Conservation (phyloP, 1,140 invertebrate genomes). For the Calosoma granatense region DNA sequence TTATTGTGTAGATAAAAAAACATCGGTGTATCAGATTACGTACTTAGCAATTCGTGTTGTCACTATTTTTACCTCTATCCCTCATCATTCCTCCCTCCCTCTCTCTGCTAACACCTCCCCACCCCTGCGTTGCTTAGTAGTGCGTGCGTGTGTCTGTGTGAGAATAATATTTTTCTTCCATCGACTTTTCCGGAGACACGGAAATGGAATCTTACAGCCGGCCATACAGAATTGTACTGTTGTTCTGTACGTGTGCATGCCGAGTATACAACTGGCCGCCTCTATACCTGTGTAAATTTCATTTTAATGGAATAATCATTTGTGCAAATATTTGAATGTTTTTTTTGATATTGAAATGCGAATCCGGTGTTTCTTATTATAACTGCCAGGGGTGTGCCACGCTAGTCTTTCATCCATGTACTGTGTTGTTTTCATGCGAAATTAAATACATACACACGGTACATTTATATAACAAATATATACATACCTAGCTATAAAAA, state of each 20-base stretch:
- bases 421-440: not conserved
- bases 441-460: not conserved
- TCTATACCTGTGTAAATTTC: conserved; percentile 34
- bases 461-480: too few species aligned
- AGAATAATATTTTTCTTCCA: conserved; percentile 29
- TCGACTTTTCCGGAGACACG: conserved; percentile 17
- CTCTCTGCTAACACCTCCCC: too few species aligned
- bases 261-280: not conserved
- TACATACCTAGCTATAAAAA: too few species aligned
- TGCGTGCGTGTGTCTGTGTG: conserved; percentile 14
- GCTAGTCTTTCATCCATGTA: too few species aligned
- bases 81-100: too few species aligned
- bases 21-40: not conserved
- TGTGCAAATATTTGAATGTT: conserved; percentile 36
- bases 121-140: too few species aligned
- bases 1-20: too few species aligned
- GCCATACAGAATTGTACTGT: conserved; percentile 15
- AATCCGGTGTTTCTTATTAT: too few species aligned
- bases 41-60: not conserved
- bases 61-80: not conserved
- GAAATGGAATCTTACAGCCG: conserved; percentile 18
- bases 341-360: conserved; percentile 33
- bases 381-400: too few species aligned
- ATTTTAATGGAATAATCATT: conserved; percentile 39
- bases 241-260: not conserved